Base-by-base conservation (phyloP, 2,797 vertebrate genomes). In the Miichthys miiuy region DNA sequence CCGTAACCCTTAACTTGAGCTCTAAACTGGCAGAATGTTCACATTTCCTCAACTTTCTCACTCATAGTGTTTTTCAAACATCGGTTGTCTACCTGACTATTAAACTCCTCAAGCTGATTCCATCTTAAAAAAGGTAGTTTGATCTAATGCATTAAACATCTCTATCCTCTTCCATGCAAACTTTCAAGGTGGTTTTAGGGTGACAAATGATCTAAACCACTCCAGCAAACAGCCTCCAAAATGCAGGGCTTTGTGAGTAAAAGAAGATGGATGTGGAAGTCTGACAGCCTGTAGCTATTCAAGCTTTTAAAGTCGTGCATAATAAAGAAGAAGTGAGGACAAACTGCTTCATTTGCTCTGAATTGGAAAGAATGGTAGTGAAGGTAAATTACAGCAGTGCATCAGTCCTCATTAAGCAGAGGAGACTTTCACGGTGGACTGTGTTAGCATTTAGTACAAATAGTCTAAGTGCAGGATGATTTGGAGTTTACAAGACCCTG, bases 231-330 rank as follows among this genome's bases (percentile, higher is more conserved):
- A 52, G 25, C 7, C 34, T 10, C 48, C 9, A 17, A n/a, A 63
- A 46, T 41, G 16, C 58, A 55, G 25, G 21, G 42, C 51, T 47
- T 60, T 30, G 51, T 46, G n/a, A 41, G 41, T 44, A 18, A 51
- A 44, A 60, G 12, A 46, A 10, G 27, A 73, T 54, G 13, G 41
- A 62, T 63, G 57, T 18, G 21, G 44, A 20, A 30, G 21, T 62
- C 11, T 38, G n/a, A 6, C 5, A 52, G 60, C 60, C 60, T 70
- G 60, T 21, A 57, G 80, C 58, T 42, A n/a, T 63, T 46, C 25
- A 7, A 58, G 58, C 74, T 69, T 66, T 78, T 34, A 78, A 65
- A 66, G 47, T 42, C 6, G 27, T 60, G 17, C 42, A 58, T 68
- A 38, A 68, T 61, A 21, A 68, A 51, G 34, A 41, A 27, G 56